A percentile compares a stretch with the other conserved stretches of the same genome.
phyloP scores from a whole-genome alignment of 1,140 invertebrate genomes.

The Hermatobates lingyangjiaoensis region DNA sequence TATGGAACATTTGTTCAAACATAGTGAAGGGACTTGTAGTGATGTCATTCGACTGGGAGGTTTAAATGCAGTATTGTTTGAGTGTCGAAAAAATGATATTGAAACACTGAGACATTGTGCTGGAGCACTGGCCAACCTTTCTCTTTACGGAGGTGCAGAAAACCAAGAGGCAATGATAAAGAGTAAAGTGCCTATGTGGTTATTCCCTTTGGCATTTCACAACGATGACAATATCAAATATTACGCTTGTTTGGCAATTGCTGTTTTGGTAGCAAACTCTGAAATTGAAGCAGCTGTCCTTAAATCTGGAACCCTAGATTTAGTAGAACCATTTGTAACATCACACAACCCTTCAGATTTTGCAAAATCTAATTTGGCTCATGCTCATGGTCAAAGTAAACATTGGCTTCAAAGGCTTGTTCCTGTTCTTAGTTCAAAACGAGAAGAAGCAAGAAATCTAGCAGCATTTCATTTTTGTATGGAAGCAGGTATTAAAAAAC shows the following conservation, averaged over 20 bases:
- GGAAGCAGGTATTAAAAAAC: conserved; percentile 95
- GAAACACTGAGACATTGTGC: conserved; percentile 88
- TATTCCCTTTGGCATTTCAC: conserved; percentile 93
- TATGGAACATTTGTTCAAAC: conserved; percentile 92
- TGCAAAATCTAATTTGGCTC: conserved; percentile 74
- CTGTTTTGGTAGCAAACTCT: conserved; percentile 90
- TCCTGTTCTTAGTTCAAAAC: conserved; percentile 84
- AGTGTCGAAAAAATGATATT: conserved; percentile 83
- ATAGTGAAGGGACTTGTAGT: conserved; percentile 87
- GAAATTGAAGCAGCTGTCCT: conserved; percentile 93
- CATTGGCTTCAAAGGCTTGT: conserved; percentile 87
- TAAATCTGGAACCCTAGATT: conserved; percentile 81
- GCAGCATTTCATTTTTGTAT: conserved; percentile 99
- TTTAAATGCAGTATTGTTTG: conserved; percentile 76
- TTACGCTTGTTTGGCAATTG: conserved; percentile 94
- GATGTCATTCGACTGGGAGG: conserved; percentile 73
- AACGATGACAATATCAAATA: conserved; percentile 93
- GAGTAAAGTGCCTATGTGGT: conserved; percentile 88
- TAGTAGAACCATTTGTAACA: conserved; percentile 92
- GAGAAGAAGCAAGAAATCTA: conserved; percentile 87
- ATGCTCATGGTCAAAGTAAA: conserved; percentile 90
- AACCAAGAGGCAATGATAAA: conserved; percentile 97
- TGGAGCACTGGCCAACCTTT: conserved; percentile 85
- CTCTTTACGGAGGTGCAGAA: conserved; percentile 82
- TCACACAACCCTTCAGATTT: conserved; percentile 88